A percentile compares a stretch with the other conserved stretches of the same genome.
Conservation (phyloP, 2,888 invertebrate species). For the Oxystoma pomonae region DNA sequence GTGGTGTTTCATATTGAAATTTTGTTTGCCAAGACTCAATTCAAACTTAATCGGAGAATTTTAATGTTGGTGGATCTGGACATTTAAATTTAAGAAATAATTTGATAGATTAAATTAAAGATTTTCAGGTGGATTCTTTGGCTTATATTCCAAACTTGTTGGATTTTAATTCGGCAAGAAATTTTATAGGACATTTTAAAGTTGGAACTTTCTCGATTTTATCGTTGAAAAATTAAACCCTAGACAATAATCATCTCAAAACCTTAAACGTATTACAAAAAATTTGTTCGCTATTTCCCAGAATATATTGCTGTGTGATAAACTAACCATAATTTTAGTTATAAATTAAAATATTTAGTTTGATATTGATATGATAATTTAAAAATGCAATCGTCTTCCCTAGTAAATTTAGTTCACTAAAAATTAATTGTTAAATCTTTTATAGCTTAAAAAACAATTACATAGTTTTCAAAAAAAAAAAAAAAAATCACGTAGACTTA, state of each 20-base stretch:
- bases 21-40: no score
- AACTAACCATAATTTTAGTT: constrained; percentile 6
- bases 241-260: constrained; percentile 13
- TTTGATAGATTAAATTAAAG: not conserved
- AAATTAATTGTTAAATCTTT: no score
- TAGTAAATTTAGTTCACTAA: no score
- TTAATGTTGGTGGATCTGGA: no score
- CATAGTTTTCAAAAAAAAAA: no score
- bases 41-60: no score
- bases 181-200: not conserved
- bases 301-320: constrained; percentile 13
- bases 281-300: constrained; percentile 8
- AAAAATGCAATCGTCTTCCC: no score
- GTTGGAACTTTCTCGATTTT: not conserved
- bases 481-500: no score
- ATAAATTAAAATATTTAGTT: no score
- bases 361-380: no score
- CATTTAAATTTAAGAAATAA: constrained; percentile 4
- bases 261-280: constrained; percentile 5
- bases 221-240: not conserved
- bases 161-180: not conserved
- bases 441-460: no score
- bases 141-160: not conserved
- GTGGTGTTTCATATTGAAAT: no score
- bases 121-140: not conserved